Conservation (phyloP, 2,888 invertebrate species). For the Osmoderma eremita region DNA sequence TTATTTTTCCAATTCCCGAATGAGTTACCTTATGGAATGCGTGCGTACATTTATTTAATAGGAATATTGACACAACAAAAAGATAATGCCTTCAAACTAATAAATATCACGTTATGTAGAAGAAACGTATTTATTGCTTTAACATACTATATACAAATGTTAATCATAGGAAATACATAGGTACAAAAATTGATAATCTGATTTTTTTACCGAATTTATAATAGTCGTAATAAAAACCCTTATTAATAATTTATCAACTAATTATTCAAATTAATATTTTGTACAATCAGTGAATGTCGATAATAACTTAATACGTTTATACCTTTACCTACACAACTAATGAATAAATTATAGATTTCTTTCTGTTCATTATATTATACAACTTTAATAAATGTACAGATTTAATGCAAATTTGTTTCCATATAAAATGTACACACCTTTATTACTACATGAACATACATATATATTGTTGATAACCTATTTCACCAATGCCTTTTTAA, state of each 20-base stretch:
- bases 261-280: conserved; percentile 30
- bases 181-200: conserved; percentile 36
- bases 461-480: conserved; percentile 1
- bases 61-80: too few relatives aligned
- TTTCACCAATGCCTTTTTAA: conserved; percentile 10
- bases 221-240: conserved; percentile 14
- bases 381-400: conserved; percentile 22
- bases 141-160: conserved; percentile 41
- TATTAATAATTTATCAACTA: conserved; percentile 16
- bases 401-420: conserved; percentile 20
- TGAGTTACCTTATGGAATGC: too few relatives aligned
- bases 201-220: conserved; percentile 25
- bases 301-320: conserved; percentile 23
- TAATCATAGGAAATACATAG: conserved; percentile 40
- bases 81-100: too few relatives aligned
- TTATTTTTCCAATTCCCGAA: too few relatives aligned
- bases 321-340: conserved; percentile 22
- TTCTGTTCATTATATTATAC: not conserved
- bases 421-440: conserved; percentile 16
- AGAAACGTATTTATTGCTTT: conserved; percentile 40
- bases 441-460: conserved; percentile 19
- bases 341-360: conserved; percentile 29
- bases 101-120: conserved; percentile 13
- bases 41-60: too few relatives aligned
- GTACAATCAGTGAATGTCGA: conserved; percentile 9